Evolutionary conservation across 2,113 vertebrate species (phyloP), one percentile per base, ranked within the genome.

Genomic region (Rhynchomys soricoides): DNA sequence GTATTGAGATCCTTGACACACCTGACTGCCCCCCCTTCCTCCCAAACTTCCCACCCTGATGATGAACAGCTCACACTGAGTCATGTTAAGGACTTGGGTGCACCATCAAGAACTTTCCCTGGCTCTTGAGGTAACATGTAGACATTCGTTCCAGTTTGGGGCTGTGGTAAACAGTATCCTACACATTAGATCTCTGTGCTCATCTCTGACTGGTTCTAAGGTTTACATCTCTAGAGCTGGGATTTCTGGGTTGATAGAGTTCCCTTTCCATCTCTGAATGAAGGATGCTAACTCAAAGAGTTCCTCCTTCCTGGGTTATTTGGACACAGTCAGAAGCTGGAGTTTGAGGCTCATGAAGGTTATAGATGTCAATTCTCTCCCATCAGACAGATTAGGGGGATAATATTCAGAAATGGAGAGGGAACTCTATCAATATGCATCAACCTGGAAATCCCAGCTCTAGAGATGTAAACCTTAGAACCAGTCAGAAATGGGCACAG

Each of bases 21-120:
- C 22, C 6, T 3, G 73, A 15, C 12, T 2, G 3, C 1, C 7
- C 52, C 11, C 8, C 21, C 7, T 68, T 79, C 29, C n/a, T 34
- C 15, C n/a, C 6, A 0, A 10, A n/a, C 24, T 55, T n/a, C 22
- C 34, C 19, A n/a, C 34, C 3, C 4, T 40, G 57, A n/a, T 59
- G 19, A 5, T 34, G 34, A 57, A 22, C 22, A 81, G 55, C 26
- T 57, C 45, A 10, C 26, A 57, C 21, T 48, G 11, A 40, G 21
- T 55, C 83, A 68, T 89, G 55, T 31, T 48, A 43, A 8, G n/a
- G 37, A 13, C 37, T 45, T n/a, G 31, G 64, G 62, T 73, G 0
- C 40, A 66, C 26, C 71, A 29, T 43, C 29, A 85, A 85, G 34
- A 85, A 73, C 43, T 71, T 13, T n/a, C 59, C 50, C 68, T 66